Base-by-base conservation (phyloP, 37 sponge, comb jelly and placozoan genomes). In the Tethya wilhelma region DNA sequence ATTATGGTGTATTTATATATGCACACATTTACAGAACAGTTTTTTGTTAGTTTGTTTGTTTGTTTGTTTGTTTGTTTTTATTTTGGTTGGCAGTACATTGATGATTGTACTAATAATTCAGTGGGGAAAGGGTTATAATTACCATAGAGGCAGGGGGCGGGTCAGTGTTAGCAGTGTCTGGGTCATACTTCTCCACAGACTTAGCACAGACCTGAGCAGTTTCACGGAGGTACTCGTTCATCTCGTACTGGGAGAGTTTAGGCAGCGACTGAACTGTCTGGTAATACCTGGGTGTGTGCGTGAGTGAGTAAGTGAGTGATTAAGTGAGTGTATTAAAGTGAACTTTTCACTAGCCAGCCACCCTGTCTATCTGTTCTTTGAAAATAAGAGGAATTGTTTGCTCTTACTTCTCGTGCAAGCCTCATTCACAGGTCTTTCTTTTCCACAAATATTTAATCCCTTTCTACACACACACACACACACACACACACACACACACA, bases 161-260 rank as follows among this genome's bases (percentile, higher is more conserved):
- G 25, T 72, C 42, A 59, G 4, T 36, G n/a, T 30, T 34, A 2
- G 19, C 37, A 28, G 20, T 26, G 6, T n/a, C 37, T 9, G n/a
- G 32, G 20, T 25, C 37, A 38, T 49, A 33, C 55, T 66, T 53
- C 38, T 4, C 32, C 49, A 81, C 73, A 29, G 71, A 70, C 32
- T 74, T 66, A 3, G 84, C 56, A 74, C 73, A 65, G 30, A 79
- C 81, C 81, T 80, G 81, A 37, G 81, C 74, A 19, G 77, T 76
- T 55, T 88, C 82, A 4, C 77, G 30, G 9, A 88, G 41, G 64
- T 81, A 81, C 39, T 64, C 65, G 28, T 37, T 25, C 80, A 81
- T 75, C 22, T 88, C 88, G 4, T 44, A 26, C 0, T 3, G 12
- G 11, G 82, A 56, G 34, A 77, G 49, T 38, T 77, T 81, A 23